Evolutionary conservation across 64 coral and sea anemone genomes (phyloP), one percentile per base, ranked within the genome.

Genomic region (Cladopsammia gracilis): DNA sequence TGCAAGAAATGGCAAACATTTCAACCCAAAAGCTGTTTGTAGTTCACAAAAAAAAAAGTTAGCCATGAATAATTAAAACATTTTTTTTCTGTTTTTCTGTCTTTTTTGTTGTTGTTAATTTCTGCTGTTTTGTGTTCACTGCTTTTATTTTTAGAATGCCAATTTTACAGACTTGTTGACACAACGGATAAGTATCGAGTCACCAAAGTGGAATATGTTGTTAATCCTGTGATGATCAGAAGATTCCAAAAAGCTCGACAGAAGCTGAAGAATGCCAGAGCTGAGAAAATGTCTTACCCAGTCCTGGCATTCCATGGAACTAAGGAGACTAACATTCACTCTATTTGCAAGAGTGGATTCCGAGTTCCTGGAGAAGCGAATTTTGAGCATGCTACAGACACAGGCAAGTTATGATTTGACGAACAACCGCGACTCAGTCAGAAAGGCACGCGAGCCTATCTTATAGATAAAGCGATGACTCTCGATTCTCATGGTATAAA

Each of bases 261-360:
- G 25, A 96, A 93, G 58, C 72, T 96, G 42, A 64, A 64, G 46
- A 86, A 87, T 48, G 62, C 77, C 1, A 70, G 91, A 34, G 91
- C 81, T 20, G 87, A 90, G n/a, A 93, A 90, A 20, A 69, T 89
- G 46, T 93, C 95, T 2, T 93, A 75, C 71, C 95, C 95, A 18
- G 95, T 96, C 10, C 64, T 96, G n/a, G 95, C 87, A 14, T 96
- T 96, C 78, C 95, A 96, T 82, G 95, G 95, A 48, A 96, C 95
- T 70, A 93, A 90, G 68, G 95, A 96, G 50, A 72, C 16, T 10
- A 89, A 89, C 49, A 96, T 96, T 43, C 90, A 92, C 68, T 96
- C 86, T 50, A 96, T 96, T 47, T 92, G 89, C 48, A 49, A 69
- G 3, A 52, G 48, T 42, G 95, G 95, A 68, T 96, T 96, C 59